Evolutionary conservation across 92 coral and sea anemone genomes (phyloP).

Genomic region (Phenganax subtilis): DNA sequence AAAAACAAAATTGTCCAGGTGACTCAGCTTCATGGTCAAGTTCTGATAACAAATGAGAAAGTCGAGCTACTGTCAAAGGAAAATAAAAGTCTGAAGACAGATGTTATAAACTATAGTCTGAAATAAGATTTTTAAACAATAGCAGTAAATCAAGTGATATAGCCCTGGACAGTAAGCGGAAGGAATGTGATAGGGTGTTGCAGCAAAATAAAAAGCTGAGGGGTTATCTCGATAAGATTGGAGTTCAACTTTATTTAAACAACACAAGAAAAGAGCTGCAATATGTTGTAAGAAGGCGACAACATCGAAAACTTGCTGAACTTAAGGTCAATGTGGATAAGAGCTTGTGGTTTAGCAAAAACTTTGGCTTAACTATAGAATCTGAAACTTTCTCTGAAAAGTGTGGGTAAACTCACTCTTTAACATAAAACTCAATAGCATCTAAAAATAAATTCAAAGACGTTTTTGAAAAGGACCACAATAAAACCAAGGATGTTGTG

Average conservation of each 20-base stretch:
- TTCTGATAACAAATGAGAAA: slow-evolving; percentile 21
- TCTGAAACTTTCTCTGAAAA: slow-evolving; percentile 19
- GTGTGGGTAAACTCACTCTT: slow-evolving; percentile 10
- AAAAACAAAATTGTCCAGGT: slow-evolving; percentile 33
- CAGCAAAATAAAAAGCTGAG: neutral
- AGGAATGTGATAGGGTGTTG: slow-evolving; percentile 10
- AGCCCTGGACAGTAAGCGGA: neutral
- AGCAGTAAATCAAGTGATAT: neutral
- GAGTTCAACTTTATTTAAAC: slow-evolving; percentile 13
- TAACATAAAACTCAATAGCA: slow-evolving; percentile 3
- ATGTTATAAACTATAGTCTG: slow-evolving; percentile 17
- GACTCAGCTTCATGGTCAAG: slow-evolving; percentile 8
- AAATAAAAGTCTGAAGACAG: slow-evolving; percentile 21
- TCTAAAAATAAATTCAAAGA: slow-evolving; percentile 17
- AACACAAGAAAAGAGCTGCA: slow-evolving; percentile 26
- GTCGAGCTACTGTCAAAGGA: slow-evolving; percentile 19
- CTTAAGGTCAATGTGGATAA: slow-evolving; percentile 23
- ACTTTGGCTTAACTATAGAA: neutral
- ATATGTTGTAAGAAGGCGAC: slow-evolving; percentile 28
- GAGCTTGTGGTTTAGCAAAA: neutral
- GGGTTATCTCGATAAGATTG: neutral
- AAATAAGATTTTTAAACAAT: neutral
- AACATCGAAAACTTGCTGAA: slow-evolving; percentile 26
- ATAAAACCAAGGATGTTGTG: slow-evolving; percentile 26
- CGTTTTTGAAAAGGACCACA: slow-evolving; percentile 10